Percentiles rank a stretch among this genome's conserved stretches.
Evolutionary conservation across 1,140 invertebrate genomes (phyloP).

Genomic region (Pachypeltis micranthus): DNA sequence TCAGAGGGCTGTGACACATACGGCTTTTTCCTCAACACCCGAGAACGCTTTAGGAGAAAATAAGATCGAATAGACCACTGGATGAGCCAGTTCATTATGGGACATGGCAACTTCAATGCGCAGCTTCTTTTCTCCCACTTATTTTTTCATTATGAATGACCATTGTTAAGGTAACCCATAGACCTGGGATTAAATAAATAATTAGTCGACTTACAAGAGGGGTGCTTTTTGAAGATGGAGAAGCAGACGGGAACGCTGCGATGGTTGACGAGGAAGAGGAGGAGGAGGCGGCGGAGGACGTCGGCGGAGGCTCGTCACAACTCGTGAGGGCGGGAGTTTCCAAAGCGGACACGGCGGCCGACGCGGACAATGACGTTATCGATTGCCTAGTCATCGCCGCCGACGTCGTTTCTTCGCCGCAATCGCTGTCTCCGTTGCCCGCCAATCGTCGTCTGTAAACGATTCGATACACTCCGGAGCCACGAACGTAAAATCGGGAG

Average conservation of each 20-base stretch:
- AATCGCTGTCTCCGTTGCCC: neutral
- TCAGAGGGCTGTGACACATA: too few relatives aligned
- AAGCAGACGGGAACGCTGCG: neutral
- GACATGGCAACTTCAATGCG: too few relatives aligned
- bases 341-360: neutral
- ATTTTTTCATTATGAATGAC: neutral
- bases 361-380: neutral
- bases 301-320: neutral
- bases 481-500: neutral
- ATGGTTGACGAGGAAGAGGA: neutral
- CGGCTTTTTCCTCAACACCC: neutral
- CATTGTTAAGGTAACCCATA: neutral
- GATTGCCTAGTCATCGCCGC: neutral
- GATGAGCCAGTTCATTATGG: neutral
- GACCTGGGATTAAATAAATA: neutral
- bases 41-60: neutral
- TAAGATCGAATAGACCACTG: neutral
- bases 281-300: too few relatives aligned
- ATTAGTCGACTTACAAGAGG: neutral
- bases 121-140: too few relatives aligned
- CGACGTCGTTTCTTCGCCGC: neutral
- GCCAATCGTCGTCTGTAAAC: neutral
- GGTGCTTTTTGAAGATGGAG: neutral
- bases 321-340: neutral
- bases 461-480: neutral